Percentiles rank a stretch among this genome's conserved stretches.
Conservation (phyloP, 2,888 invertebrate genomes). For the Lissocephala sabroskyi region DNA sequence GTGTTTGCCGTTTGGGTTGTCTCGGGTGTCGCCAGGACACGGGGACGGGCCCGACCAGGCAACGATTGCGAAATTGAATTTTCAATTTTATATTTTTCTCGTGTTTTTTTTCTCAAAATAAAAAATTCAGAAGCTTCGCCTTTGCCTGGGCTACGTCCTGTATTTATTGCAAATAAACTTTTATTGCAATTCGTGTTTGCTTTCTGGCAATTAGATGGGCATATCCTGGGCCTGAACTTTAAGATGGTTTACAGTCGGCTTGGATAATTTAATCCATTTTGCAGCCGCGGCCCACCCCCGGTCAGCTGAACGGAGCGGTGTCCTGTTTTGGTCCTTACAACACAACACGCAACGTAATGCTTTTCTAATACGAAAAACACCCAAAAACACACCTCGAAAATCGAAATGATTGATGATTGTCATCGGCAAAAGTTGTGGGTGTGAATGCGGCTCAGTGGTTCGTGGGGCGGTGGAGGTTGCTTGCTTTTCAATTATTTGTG, state of each 20-base stretch:
- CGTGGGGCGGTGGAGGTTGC: constrained; percentile 2
- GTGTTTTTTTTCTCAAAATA: too few relatives aligned
- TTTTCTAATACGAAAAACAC: constrained; percentile 6
- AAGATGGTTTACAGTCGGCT: too few relatives aligned
- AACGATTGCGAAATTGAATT: constrained; percentile 61
- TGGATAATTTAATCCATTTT: too few relatives aligned
- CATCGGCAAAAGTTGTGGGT: constrained; percentile 28
- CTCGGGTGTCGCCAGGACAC: not conserved
- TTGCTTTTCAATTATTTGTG: constrained; percentile 48
- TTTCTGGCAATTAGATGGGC: constrained; percentile 48
- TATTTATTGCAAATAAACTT: constrained; percentile 70
- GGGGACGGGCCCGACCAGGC: too few relatives aligned
- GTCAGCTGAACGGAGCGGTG: too few relatives aligned
- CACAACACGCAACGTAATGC: constrained; percentile 18
- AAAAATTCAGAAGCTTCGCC: constrained; percentile 56
- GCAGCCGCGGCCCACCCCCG: too few relatives aligned
- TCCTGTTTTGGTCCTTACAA: too few relatives aligned
- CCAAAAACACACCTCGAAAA: constrained; percentile 13
- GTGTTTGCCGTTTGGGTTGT: not conserved
- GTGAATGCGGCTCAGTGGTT: not conserved
- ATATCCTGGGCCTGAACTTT: too few relatives aligned
- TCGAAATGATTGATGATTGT: constrained; percentile 66
- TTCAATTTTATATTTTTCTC: constrained; percentile 59
- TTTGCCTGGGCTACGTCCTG: constrained; percentile 27
- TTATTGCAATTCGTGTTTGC: constrained; percentile 64